Evolutionary conservation across 2,888 invertebrate genomes (phyloP), one percentile per base, ranked within the genome.

Genomic region (Calephelis perditalis): DNA sequence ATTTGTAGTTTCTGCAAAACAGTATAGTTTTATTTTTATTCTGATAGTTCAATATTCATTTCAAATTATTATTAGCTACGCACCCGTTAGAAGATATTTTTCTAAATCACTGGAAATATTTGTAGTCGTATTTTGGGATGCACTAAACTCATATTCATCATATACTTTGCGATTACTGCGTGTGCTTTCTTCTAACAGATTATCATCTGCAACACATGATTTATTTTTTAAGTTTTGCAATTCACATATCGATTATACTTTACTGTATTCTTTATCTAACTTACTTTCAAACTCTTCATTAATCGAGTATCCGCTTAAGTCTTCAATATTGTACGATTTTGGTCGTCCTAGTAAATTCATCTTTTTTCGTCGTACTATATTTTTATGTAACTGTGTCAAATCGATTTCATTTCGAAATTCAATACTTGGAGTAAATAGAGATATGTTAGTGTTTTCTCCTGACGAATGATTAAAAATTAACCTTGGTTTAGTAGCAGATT

Each of bases 251-350:
- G 40, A 62, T 62, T 60, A 40, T 60, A 62, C 26, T 58, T 67
- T 65, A 64, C 57, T 64, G 70, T 67, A 59, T 60, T 63, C 57
- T 46, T 7, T 7, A 26, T 10, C 61, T 36, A 62, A 81, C 86
- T 83, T 84, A 86, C 86, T 75, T 68, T 75, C 72, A 35, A n/a
- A 43, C 52, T 63, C 63, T 61, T 65, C 69, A 52, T 70, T 68
- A 5, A 71, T 69, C 40, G 40, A 40, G 52, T 61, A 58, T 64
- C 65, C 70, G 60, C 71, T 76, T 55, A 86, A 64, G 10, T 87
- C 85, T 64, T 82, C 81, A 47, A 86, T 69, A 46, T 81, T 75
- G 57, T 86, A 86, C 5, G 83, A 65, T 70, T 80, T 85, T 5
- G 81, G 85, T 67, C 87, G 76, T 61, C 86, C 87, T 58, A 87